phyloP scores from a whole-genome alignment of 2,888 invertebrate species.

The Trachelus stipa region DNA sequence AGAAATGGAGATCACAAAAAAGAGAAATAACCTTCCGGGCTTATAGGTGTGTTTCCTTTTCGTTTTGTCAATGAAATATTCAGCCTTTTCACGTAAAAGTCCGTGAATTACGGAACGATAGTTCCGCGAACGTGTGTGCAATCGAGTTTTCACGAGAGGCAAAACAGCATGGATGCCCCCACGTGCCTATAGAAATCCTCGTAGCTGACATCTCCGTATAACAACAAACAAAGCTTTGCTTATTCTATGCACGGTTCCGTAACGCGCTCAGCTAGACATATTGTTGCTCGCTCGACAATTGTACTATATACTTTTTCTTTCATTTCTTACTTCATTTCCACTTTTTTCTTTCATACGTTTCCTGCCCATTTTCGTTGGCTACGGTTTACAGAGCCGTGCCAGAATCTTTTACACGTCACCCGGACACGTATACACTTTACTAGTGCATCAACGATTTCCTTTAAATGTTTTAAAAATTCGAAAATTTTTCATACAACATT shows the following conservation, averaged over 20 bases:
- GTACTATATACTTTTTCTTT: slow-evolving; percentile 2
- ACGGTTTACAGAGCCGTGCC: neutral
- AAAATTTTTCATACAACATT: neutral
- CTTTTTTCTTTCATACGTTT: slow-evolving; percentile 4
- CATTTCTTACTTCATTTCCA: slow-evolving; percentile 7
- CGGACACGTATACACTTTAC: neutral
- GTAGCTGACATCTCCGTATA: slow-evolving; percentile 5
- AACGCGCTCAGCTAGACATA: slow-evolving; percentile 12
- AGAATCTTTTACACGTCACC: neutral
- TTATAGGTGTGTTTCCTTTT: neutral
- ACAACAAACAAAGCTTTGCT: slow-evolving; percentile 16
- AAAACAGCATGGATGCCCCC: neutral
- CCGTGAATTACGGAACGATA: neutral
- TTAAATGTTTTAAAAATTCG: neutral
- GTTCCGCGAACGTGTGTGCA: neutral
- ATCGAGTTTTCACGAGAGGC: neutral
- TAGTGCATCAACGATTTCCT: neutral
- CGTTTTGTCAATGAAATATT: neutral
- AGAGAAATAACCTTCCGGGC: neutral
- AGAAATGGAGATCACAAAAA: neutral
- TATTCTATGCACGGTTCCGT: slow-evolving; percentile 7
- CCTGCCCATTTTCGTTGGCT: neutral
- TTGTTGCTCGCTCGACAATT: slow-evolving; percentile 9
- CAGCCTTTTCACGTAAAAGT: neutral
- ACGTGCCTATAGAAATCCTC: slow-evolving; percentile 11